Conservation (phyloP, 1,140 invertebrate species). For the Chironomus tepperi region DNA sequence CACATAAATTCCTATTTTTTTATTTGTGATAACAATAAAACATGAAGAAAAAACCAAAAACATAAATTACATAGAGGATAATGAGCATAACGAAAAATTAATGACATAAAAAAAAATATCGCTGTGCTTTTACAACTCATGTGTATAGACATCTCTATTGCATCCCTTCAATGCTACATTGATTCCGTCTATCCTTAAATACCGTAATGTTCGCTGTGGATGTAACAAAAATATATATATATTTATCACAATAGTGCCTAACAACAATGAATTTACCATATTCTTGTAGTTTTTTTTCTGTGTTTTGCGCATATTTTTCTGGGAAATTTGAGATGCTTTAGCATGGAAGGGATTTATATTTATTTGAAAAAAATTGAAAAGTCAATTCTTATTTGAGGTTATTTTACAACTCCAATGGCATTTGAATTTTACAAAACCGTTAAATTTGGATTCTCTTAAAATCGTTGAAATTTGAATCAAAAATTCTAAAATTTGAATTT, state of each 20-base stretch:
- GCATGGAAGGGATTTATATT: no score
- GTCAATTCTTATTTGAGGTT: no score
- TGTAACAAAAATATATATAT: background rate
- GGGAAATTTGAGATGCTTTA: no score
- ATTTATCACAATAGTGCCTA: background rate
- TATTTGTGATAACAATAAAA: background rate
- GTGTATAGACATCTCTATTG: background rate
- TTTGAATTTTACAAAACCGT: no score
- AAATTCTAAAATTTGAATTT: no score
- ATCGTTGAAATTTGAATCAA: no score
- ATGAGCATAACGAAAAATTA: conserved; percentile 22
- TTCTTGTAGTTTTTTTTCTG: no score
- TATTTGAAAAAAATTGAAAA: no score
- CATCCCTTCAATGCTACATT: background rate
- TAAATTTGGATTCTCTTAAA: no score
- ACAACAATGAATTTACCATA: background rate
- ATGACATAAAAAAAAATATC: conserved; percentile 20
- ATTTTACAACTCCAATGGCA: no score
- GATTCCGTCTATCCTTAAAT: background rate
- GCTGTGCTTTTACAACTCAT: background rate
- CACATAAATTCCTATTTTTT: background rate
- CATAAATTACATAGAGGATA: conserved; percentile 14
- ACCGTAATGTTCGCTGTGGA: background rate
- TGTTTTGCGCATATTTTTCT: no score
- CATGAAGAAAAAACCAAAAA: background rate